phyloP scores from a whole-genome alignment of 2,888 invertebrate genomes.

The Tiliacea aurago region DNA sequence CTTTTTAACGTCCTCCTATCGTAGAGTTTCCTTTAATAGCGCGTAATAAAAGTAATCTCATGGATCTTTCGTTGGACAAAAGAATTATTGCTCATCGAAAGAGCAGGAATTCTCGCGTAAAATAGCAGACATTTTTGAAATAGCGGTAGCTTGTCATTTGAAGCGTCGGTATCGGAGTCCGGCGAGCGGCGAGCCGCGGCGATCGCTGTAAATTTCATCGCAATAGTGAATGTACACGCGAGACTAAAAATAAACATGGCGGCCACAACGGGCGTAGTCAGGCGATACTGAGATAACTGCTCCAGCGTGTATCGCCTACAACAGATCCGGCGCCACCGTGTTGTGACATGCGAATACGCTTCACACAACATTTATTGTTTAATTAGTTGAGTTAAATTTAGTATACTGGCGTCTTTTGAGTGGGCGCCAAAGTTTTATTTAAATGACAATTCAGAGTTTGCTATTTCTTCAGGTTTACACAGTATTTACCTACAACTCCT shows the following conservation, averaged over 20 bases:
- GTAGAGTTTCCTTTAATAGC: constrained; percentile 64
- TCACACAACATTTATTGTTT: constrained; percentile 72
- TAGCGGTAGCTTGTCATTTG: constrained; percentile 86
- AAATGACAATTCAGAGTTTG: constrained; percentile 24
- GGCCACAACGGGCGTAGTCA: constrained; percentile 84
- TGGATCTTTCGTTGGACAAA: constrained; percentile 79
- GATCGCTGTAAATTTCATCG: constrained; percentile 87
- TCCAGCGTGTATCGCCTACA: constrained; percentile 77
- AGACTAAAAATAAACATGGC: constrained; percentile 88
- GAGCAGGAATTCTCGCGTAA: constrained; percentile 82
- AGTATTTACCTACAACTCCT: constrained; percentile 18
- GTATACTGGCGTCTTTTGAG: constrained; percentile 67
- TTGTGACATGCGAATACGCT: constrained; percentile 79
- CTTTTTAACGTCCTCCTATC: constrained; percentile 44
- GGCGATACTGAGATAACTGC: constrained; percentile 86
- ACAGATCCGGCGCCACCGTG: constrained; percentile 76
- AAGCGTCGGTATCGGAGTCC: constrained; percentile 82
- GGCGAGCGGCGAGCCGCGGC: constrained; percentile 77
- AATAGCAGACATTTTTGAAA: constrained; percentile 88
- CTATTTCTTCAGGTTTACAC: constrained; percentile 14
- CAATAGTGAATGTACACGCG: constrained; percentile 86
- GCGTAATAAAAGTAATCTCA: constrained; percentile 80
- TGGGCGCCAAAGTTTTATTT: constrained; percentile 69
- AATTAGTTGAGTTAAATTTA: constrained; percentile 81
- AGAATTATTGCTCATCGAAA: constrained; percentile 84